A percentile compares a stretch with the other conserved stretches of the same genome.
Conservation (phyloP, 2,888 invertebrate species). For the Julus scanicus region DNA sequence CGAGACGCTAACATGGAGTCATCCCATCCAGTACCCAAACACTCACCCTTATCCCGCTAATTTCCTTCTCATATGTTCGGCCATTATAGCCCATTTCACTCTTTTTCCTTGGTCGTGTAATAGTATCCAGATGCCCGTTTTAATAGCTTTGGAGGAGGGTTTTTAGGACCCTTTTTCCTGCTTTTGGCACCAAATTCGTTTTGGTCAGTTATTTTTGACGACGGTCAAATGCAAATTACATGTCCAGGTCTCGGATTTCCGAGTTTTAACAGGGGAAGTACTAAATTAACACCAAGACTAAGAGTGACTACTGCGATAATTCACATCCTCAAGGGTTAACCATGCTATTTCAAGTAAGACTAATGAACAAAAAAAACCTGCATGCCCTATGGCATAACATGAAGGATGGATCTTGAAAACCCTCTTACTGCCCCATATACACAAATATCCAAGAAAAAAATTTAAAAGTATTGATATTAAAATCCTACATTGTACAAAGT, state of each 20-base stretch:
- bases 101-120: neutral
- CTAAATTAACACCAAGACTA: neutral
- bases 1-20: neutral
- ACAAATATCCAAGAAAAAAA: too few relatives aligned
- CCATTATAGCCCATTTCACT: slow-evolving; percentile 18
- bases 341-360: too few relatives aligned
- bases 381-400: too few relatives aligned
- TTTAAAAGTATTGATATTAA: too few relatives aligned
- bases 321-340: too few relatives aligned
- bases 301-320: neutral
- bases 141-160: slow-evolving; percentile 20
- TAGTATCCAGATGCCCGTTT: slow-evolving; percentile 43
- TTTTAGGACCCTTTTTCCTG: slow-evolving; percentile 31
- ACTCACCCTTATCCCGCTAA: slow-evolving; percentile 43
- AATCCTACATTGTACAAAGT: too few relatives aligned
- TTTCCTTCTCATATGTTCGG: neutral
- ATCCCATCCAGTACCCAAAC: neutral
- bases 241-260: neutral
- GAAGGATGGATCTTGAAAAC: too few relatives aligned
- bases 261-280: neutral
- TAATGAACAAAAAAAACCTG: too few relatives aligned
- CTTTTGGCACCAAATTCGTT: slow-evolving; percentile 17
- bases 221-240: slow-evolving; percentile 17
- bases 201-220: neutral
- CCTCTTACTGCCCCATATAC: too few relatives aligned